Evolutionary conservation across 2,888 invertebrate species (phyloP), one percentile per base, ranked within the genome.

Genomic region (Sinotaia quadrata): DNA sequence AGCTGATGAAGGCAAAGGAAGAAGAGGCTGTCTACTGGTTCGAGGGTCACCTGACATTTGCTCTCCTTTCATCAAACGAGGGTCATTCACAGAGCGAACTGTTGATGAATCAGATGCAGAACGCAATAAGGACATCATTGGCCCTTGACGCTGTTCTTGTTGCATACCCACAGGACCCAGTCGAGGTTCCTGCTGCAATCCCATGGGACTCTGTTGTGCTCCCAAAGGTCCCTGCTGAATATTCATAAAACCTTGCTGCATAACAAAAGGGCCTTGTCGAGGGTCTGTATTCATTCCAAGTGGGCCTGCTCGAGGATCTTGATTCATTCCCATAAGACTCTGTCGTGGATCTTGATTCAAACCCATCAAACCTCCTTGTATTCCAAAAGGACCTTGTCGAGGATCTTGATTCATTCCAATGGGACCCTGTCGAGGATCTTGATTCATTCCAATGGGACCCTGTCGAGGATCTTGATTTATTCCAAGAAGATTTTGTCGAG

Each of bases 371-470:
- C 66, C 44, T 41, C 47, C 29, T 56, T 36, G 37, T 24, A 34
- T 49, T 29, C 47, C 44, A 54, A 60, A 37, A 21, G 51, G 36
- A 29, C 66, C 56, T 21, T 37, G 61, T 2, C 2, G 29, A 34
- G 29, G 10, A n/a, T 4, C 18, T 18, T 58, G 36, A 8, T 12
- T 33, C 52, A 68, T 71, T 29, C 56, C 67, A 61, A 61, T 59
- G 33, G 65, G 77, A 54, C 71, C 51, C 41, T 75, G 76, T 41
- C 73, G 75, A n/a, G 68, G 67, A 18, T 58, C 36, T n/a, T 71
- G 72, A 36, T 70, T 70, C 54, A 66, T 67, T 8, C 33, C 49
- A 61, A 69, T 44, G n/a, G 71, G 68, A 24, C 69, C 68, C 15
- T 63, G 41, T 27, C 34, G 68, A 27, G n/a, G 41, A 24, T 44